Conservation (phyloP, 2,888 invertebrate species). For the Drosophila borealis region DNA sequence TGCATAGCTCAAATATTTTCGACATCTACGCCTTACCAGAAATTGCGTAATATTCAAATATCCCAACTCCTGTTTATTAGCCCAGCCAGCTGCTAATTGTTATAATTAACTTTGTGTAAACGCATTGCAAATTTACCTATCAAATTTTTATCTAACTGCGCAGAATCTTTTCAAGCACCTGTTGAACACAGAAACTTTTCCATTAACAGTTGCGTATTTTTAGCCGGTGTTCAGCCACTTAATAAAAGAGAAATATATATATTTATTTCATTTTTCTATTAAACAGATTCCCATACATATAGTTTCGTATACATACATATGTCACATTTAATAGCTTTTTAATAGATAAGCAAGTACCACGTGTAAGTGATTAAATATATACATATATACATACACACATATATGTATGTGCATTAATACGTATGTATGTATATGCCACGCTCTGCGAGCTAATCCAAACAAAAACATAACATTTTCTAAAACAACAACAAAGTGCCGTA, state of each 20-base stretch:
- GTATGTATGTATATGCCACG: neutral
- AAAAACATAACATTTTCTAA: neutral
- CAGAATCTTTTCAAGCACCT: neutral
- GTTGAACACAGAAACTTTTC: constrained; percentile 13
- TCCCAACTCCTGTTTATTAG: neutral
- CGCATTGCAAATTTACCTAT: neutral
- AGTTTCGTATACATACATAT: too few species aligned
- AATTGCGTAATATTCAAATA: constrained; percentile 24
- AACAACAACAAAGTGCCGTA: neutral
- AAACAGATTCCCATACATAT: neutral
- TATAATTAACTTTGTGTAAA: neutral
- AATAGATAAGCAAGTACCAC: constrained; percentile 1
- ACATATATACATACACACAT: neutral
- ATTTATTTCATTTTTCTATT: neutral
- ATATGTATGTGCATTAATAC: neutral
- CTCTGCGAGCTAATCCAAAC: constrained; percentile 1
- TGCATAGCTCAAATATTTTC: neutral
- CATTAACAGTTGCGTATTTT: neutral
- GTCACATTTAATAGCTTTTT: too few species aligned
- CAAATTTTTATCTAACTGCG: constrained; percentile 4
- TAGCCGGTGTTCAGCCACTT: neutral
- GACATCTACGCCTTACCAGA: neutral
- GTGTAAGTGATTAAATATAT: neutral
- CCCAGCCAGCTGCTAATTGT: neutral
- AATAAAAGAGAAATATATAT: neutral